These are phyloP conservation scores for Diarsia rubi DNA, from an alignment of 2,888 invertebrate species.

Conservation along the genomic window DNA sequence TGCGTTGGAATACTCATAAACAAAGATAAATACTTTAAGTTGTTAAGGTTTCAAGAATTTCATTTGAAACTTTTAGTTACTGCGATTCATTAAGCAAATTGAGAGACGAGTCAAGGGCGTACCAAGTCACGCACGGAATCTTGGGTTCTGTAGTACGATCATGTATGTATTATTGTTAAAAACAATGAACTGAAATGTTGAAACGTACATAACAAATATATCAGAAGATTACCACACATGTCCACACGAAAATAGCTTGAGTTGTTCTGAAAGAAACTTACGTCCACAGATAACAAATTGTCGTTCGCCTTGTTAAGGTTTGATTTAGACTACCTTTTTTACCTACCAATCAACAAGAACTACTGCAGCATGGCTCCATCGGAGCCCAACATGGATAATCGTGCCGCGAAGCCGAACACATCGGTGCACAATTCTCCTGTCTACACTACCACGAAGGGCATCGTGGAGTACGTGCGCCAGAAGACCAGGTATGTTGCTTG, in stretches of 20 bases:
- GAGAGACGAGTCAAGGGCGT: constrained; percentile 19
- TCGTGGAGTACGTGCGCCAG: too few species aligned
- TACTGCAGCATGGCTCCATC: too few species aligned
- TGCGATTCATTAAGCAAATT: constrained; percentile 58
- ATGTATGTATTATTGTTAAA: background rate
- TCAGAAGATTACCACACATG: background rate
- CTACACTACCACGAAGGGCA: too few species aligned
- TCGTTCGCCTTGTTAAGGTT: background rate
- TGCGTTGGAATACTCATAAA: constrained; percentile 13
- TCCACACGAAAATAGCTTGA: background rate
- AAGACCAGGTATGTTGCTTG: too few species aligned
- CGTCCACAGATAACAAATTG: background rate
- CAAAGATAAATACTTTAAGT: constrained; percentile 41
- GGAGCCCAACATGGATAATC: too few species aligned
- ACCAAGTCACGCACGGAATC: background rate
- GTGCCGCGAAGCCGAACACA: too few species aligned
- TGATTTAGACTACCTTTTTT: background rate
- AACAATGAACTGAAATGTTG: too few species aligned
- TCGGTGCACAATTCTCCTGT: too few species aligned
- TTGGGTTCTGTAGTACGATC: background rate
- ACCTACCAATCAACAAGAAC: too few species aligned
- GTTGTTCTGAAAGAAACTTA: background rate
- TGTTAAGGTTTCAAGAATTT: constrained; percentile 37
- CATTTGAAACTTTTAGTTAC: constrained; percentile 49
- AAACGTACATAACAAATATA: background rate